A percentile compares a stretch with the other conserved stretches of the same genome.
phyloP scores from a whole-genome alignment of 2,888 invertebrate species.

The Diarsia brunnea region DNA sequence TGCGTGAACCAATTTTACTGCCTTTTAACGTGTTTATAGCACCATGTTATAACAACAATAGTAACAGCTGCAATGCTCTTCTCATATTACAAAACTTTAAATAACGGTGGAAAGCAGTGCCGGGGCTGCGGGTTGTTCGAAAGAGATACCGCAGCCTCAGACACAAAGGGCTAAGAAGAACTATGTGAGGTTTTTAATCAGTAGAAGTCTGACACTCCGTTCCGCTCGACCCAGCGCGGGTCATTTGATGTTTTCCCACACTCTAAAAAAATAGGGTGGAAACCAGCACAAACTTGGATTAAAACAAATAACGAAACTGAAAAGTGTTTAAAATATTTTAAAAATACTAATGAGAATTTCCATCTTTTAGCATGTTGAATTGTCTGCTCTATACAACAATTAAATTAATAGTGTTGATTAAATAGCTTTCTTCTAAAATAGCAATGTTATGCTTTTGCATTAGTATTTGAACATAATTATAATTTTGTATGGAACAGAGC shows the following conservation, averaged over 20 bases:
- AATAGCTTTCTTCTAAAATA: conserved; percentile 12
- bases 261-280: too few relatives aligned
- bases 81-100: neutral
- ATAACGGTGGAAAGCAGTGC: too few relatives aligned
- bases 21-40: neutral
- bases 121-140: too few relatives aligned
- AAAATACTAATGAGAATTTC: conserved; percentile 21
- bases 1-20: neutral
- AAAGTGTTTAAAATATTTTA: conserved; percentile 1
- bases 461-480: neutral
- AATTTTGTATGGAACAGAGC: conserved; percentile 36
- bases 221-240: too few relatives aligned
- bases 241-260: too few relatives aligned
- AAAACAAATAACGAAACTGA: neutral
- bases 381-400: conserved; percentile 36
- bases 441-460: conserved; percentile 1
- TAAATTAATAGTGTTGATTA: neutral
- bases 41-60: neutral
- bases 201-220: too few relatives aligned
- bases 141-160: too few relatives aligned
- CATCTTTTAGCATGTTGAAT: conserved; percentile 7
- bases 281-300: neutral
- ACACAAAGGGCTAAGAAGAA: too few relatives aligned
- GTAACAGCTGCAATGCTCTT: neutral
- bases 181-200: too few relatives aligned